A percentile compares a stretch with the other conserved stretches of the same genome.
These are phyloP conservation scores for Elgaria multicarinata DNA, from an alignment of 2,113 vertebrate species.

Conservation along the genomic window DNA sequence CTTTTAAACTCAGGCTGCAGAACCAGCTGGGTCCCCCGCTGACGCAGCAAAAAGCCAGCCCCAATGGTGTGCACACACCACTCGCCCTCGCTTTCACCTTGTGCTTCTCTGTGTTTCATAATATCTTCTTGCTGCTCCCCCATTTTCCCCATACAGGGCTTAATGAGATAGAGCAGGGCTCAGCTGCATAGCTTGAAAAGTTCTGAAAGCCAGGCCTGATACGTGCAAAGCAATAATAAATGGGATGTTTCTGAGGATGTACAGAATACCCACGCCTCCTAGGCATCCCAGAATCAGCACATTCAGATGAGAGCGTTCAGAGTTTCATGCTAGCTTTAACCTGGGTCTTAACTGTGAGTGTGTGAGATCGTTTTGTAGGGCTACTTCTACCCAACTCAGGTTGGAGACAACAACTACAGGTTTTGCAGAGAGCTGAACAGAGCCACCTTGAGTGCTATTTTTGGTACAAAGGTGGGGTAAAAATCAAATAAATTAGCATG, in stretches of 20 bases:
- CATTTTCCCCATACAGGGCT: neutral
- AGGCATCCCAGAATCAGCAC: neutral
- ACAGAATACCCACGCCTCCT: neutral
- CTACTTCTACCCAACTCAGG: neutral
- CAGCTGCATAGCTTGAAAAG: neutral
- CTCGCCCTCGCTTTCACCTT: neutral
- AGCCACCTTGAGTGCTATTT: too few species aligned
- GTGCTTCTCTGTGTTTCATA: neutral
- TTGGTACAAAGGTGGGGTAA: too few species aligned
- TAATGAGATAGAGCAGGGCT: neutral
- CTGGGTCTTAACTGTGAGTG: too few species aligned
- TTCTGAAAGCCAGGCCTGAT: neutral
- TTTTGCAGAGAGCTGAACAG: too few species aligned
- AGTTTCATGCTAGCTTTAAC: neutral
- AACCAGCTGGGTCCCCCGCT: conserved; percentile 2
- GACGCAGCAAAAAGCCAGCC: conserved; percentile 2
- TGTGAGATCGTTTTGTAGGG: neutral
- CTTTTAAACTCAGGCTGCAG: neutral
- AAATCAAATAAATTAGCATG: too few species aligned
- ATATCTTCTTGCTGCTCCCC: neutral
- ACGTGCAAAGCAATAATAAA: neutral
- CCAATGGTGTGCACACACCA: neutral
- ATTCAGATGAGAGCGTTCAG: too few species aligned
- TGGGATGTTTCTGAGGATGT: neutral
- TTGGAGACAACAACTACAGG: neutral